Percentiles rank a stretch among this genome's conserved stretches.
Evolutionary conservation across 2,888 invertebrate species (phyloP).

Genomic region (Pristionchus entomophagus): DNA sequence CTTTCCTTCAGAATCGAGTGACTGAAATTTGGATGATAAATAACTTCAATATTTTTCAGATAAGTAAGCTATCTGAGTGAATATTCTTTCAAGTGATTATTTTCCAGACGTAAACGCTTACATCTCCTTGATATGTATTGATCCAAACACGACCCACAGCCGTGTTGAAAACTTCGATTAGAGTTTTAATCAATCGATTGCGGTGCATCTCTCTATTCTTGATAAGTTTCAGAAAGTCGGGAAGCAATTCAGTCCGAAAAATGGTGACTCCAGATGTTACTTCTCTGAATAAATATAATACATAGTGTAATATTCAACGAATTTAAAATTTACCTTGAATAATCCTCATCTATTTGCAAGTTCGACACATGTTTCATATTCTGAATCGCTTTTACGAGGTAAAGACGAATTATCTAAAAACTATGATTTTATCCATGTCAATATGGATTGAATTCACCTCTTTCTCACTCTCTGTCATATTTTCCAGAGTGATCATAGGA

Average conservation of each 20-base stretch:
- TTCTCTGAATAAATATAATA: neutral
- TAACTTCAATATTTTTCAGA: too few relatives aligned
- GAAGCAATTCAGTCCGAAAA: neutral
- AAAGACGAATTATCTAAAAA: neutral
- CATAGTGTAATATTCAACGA: neutral
- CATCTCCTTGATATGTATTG: neutral
- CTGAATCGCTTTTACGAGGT: neutral
- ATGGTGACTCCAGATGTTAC: neutral
- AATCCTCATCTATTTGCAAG: neutral
- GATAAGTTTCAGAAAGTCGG: neutral
- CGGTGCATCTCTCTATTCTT: neutral
- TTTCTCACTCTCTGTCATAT: neutral
- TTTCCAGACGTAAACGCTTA: neutral
- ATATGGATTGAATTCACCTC: neutral
- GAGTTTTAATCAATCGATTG: too few relatives aligned
- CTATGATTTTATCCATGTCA: neutral
- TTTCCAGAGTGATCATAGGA: neutral
- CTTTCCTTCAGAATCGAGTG: too few relatives aligned
- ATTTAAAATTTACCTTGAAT: neutral
- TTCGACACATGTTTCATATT: neutral
- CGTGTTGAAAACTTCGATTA: neutral
- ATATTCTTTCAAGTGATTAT: too few relatives aligned
- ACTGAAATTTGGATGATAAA: too few relatives aligned
- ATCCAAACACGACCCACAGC: neutral
- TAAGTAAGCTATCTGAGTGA: too few relatives aligned